Base-by-base conservation (phyloP, 2,113 vertebrate species). In the Forbesichthys papilliferus region DNA sequence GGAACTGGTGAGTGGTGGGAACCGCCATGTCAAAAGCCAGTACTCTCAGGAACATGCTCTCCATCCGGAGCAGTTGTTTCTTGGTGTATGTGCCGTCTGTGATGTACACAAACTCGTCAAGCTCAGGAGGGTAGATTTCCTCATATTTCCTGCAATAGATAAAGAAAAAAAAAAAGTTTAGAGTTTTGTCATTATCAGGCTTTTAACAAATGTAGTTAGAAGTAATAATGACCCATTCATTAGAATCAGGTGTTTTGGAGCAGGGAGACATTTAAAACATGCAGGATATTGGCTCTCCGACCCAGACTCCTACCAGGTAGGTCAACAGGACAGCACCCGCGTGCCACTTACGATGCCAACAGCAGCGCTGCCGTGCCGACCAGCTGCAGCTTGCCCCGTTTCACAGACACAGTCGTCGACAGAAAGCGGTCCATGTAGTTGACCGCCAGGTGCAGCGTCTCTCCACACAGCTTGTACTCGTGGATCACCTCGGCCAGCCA, bases 401-500 rank as follows among this genome's bases (percentile, higher is more conserved):
- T 79, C 62, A 99, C 98, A 1, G 98, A 99, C 98, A 99, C 36
- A 0, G 36, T 99, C 0, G 96, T 96, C 0, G 98, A 99, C 8
- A 99, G 94, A 87, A 99, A 99, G 63, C 98, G 92, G 48, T 99
- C 97, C 1, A 99, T 98, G 91, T 99, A 99, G 91, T 98, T 98
- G 0, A 99, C 97, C 6, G 98, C 96, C 89, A 99, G 91, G 77
- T 98, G 94, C 47, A 99, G 90, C 0, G 98, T 99, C 90, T 99
- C 98, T 0, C 95, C 99, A 88, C 98, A 97, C 10, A 99, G 89
- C 71, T 97, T 98, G 86, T 99, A 99, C 83, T 99, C 97, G 79
- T 99, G 97, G 11, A 96, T 97, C n/a, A 99, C 98, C 86, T 99
- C 98, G 0, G 99, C 98, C 61, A 99, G 90, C 98, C 98, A 99